Evolutionary conservation across 2,797 vertebrate species (phyloP).

Genomic region (Enteromius trimaculatus): DNA sequence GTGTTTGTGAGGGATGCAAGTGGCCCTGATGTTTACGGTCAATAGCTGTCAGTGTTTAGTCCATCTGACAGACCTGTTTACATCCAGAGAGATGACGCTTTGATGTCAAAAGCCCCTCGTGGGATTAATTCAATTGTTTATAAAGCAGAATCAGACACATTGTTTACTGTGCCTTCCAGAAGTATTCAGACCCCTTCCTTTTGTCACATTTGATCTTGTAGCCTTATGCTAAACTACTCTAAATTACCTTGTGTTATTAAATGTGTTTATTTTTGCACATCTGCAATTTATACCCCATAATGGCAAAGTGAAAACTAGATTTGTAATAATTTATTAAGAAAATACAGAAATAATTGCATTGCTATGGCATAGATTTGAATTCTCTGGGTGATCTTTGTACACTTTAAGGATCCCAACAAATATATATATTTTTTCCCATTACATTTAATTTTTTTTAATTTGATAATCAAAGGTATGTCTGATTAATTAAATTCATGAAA

Average conservation of each 20-base stretch:
- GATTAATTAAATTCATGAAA: neutral
- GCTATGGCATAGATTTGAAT: neutral
- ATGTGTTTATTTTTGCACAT: too few species aligned
- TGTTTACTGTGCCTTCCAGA: neutral
- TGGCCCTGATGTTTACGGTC: neutral
- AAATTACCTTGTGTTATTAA: too few species aligned
- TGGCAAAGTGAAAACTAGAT: neutral
- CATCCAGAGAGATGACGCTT: neutral
- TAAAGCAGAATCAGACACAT: neutral
- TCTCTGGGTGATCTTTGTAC: neutral
- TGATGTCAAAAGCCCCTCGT: too few species aligned
- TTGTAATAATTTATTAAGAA: neutral
- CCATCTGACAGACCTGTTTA: neutral
- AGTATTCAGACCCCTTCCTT: neutral
- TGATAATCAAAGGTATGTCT: neutral
- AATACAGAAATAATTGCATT: neutral
- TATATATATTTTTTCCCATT: too few species aligned
- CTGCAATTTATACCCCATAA: neutral
- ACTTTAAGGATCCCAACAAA: neutral
- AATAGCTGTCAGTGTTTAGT: neutral
- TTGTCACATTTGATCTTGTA: neutral
- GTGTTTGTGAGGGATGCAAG: constrained; percentile 4
- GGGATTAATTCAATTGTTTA: too few species aligned
- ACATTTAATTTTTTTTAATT: too few species aligned
- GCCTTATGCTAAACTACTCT: neutral